Evolutionary conservation across 2,113 vertebrate species (phyloP), one percentile per base, ranked within the genome.

Genomic region (Catharus minimus): DNA sequence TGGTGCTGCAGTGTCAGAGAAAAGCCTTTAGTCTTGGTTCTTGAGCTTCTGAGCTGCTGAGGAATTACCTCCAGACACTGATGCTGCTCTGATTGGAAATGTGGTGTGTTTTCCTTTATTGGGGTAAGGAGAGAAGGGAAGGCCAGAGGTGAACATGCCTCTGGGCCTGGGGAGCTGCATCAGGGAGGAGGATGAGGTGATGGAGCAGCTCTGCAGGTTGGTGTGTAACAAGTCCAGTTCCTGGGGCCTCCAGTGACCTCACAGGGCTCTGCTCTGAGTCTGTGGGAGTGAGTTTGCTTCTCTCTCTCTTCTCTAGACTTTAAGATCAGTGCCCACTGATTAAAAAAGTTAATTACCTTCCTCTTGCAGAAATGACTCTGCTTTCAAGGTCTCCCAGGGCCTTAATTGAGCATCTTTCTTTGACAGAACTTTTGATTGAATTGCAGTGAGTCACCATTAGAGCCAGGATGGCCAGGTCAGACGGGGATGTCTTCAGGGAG

Each of bases 271-370:
- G 2, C 66, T 52, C 1, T 10, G 27, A 32, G 7, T 32, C 82
- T 39, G 13, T 52, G 64, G 52, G 68, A 69, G 7, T 10, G 44
- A 67, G 20, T 71, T 55, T 50, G 66, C 60, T n/a, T 69, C 73
- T 78, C 79, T 19, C 39, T 89, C 71, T 20, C 10, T 78, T 72
- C 41, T 57, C 64, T 13, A 85, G 64, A 72, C 77, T 47, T 82
- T n/a, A 33, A 94, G 76, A 90, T 82, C 55, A 61, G 74, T 57
- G 74, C 47, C 65, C 73, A 66, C 77, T 89, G 83, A 86, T 94
- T 93, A 44, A 84, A 84, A 80, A 88, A 81, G 26, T 85, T 90
- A 94, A 95, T 95, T 93, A 89, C 77, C 41, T 90, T 84, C 78
- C 44, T 86, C 50, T 68, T 69, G 58, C 30, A 46, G 78, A 44